phyloP scores from a whole-genome alignment of 2,888 invertebrate genomes.

The Bhutanitis thaidina region DNA sequence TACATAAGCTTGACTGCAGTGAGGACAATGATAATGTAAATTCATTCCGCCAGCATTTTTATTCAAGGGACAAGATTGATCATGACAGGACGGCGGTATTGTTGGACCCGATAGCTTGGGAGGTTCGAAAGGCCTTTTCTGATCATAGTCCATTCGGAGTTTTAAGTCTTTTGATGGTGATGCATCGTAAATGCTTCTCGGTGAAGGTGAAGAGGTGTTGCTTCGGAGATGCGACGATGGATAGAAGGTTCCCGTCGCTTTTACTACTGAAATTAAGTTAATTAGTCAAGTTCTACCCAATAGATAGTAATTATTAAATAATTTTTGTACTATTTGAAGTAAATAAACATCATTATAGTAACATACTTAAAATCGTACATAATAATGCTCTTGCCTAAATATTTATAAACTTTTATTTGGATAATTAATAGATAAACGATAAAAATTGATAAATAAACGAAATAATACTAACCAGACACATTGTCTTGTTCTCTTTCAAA shows the following conservation, averaged over 20 bases:
- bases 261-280: constrained; percentile 87
- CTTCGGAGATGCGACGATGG: constrained; percentile 85
- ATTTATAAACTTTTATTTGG: no score
- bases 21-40: constrained; percentile 70
- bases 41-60: constrained; percentile 72
- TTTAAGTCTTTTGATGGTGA: constrained; percentile 76
- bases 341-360: no score
- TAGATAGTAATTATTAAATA: no score
- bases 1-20: constrained; percentile 70
- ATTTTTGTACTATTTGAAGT: no score
- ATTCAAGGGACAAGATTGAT: constrained; percentile 72
- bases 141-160: constrained; percentile 56
- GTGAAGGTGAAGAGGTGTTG: constrained; percentile 75
- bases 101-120: constrained; percentile 62
- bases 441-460: no score
- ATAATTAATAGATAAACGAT: no score
- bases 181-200: constrained; percentile 77
- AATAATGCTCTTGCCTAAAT: no score
- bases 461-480: constrained; percentile 63
- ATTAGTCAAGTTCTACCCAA: constrained; percentile 21
- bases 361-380: no score
- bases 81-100: constrained; percentile 80
- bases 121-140: constrained; percentile 55
- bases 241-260: constrained; percentile 95
- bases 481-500: constrained; percentile 71